Percentiles rank a stretch among this genome's conserved stretches.
phyloP scores from a whole-genome alignment of 2,797 vertebrate genomes.

The Oreortyx pictus region DNA sequence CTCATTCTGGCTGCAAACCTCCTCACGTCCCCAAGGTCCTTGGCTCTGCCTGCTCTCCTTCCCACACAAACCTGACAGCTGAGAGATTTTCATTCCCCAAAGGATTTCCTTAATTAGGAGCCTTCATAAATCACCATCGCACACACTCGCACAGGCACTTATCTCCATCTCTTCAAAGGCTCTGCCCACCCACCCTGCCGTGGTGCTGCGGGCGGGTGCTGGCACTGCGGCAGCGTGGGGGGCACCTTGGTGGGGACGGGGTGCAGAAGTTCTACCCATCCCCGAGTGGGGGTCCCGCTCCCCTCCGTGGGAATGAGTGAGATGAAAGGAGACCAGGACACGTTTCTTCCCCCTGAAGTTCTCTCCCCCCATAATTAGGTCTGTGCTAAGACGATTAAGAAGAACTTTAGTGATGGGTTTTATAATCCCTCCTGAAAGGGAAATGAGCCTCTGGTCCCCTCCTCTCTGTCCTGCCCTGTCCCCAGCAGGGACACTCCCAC shows the following conservation, averaged over 20 bases:
- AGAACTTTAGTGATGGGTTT: neutral
- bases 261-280: fast-evolving
- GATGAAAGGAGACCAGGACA: neutral
- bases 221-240: fast-evolving
- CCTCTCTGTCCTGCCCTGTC: neutral
- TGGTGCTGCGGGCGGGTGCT: fast-evolving
- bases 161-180: neutral
- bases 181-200: neutral
- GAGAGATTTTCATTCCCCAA: neutral
- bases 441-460: fast-evolving
- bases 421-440: constrained; percentile 4
- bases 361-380: neutral
- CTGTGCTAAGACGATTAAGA: neutral
- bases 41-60: fast-evolving
- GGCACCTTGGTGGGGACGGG: neutral
- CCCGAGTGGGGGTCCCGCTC: fast-evolving
- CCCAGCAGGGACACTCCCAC: fast-evolving
- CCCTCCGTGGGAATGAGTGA: neutral
- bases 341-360: neutral
- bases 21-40: neutral
- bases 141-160: neutral
- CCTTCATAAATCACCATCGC: fast-evolving
- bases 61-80: neutral
- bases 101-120: constrained; percentile 48
- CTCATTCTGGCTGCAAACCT: fast-evolving